phyloP scores from a whole-genome alignment of 2,113 vertebrate species.

The Cyprinodon brontotheroides region DNA sequence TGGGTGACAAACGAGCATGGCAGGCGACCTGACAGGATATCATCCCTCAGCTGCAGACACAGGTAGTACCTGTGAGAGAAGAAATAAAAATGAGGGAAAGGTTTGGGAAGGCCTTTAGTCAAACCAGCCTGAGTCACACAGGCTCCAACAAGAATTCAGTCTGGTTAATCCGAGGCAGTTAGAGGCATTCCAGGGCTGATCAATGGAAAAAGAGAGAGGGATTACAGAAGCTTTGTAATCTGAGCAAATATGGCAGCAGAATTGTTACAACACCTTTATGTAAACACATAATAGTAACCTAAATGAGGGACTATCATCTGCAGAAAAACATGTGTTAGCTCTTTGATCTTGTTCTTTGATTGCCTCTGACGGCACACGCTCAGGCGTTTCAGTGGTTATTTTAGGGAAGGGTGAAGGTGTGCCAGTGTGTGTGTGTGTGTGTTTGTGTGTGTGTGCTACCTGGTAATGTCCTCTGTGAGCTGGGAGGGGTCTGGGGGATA shows the following conservation, averaged over 20 bases:
- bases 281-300: constrained; percentile 32
- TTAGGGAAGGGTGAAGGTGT: not conserved
- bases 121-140: constrained; percentile 46
- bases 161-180: constrained; percentile 56
- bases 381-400: not conserved
- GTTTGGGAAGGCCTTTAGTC: constrained; percentile 28
- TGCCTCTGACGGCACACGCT: constrained; percentile 26
- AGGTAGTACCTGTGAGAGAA: constrained; percentile 91
- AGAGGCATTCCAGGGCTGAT: constrained; percentile 61
- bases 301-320: constrained; percentile 6
- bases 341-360: constrained; percentile 16
- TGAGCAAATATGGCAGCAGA: constrained; percentile 29
- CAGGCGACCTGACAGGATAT: constrained; percentile 95
- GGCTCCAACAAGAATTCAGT: constrained; percentile 53
- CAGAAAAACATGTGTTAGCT: constrained; percentile 13
- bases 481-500: constrained; percentile 97
- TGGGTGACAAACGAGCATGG: constrained; percentile 98
- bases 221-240: constrained; percentile 54
- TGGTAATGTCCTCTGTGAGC: constrained; percentile 97
- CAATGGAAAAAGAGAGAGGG: constrained; percentile 38
- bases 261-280: constrained; percentile 40
- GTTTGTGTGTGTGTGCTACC: constrained; percentile 74
- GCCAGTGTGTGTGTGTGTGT: not conserved
- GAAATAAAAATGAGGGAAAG: constrained; percentile 20
- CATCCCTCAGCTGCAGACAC: constrained; percentile 96